Base-by-base conservation (phyloP, 1,140 invertebrate genomes). In the Drosophila pandora region DNA sequence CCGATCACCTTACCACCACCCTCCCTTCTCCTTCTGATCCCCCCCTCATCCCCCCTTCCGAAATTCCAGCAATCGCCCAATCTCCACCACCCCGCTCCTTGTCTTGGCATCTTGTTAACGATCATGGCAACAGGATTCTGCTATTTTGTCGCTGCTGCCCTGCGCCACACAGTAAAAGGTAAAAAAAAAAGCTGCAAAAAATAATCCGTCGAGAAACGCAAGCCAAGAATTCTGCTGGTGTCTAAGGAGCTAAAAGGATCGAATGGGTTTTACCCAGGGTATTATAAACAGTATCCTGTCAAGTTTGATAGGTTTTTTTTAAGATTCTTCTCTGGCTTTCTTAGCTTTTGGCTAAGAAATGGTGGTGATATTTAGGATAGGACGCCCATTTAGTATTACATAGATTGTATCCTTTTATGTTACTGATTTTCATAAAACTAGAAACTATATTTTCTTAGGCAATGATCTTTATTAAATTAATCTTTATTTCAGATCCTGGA, bases 101-200 rank as follows among this genome's bases (percentile, higher is more conserved):
- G 78, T 85, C 82, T 85, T 77, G 82, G 82, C 82, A 87, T 87
- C 82, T 87, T 87, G 82, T 87, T 87, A 87, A 87, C 82, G 82
- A 87, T 88, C 82, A 88, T 85, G 83, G 82, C 82, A 87, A 87
- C 82, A 87, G 82, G 83, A 83, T 87, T 87, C 82, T 88, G 82
- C 82, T 88, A 87, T 87, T 87, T 87, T 87, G 82, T 87, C 78
- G 81, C 81, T 85, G 81, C 68, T 71, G 65, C 79, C 76, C 71
- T 79, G 70, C 64, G 75, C 76, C 80, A 75, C 71, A 65, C 52
- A 70, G 61, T 21, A 64, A 74, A 74, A 62, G 48, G 45, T 37
- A 59, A 49, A 65, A 80, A 78, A 73, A 37, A 55, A 76, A 49
- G 37, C 34, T 23, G 56, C 56, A 75, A 74, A 75, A 54, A 54